Percentiles rank a stretch among this genome's conserved stretches.
phyloP scores from a whole-genome alignment of 1,140 invertebrate species.

The Trigoniulus corallinus region DNA sequence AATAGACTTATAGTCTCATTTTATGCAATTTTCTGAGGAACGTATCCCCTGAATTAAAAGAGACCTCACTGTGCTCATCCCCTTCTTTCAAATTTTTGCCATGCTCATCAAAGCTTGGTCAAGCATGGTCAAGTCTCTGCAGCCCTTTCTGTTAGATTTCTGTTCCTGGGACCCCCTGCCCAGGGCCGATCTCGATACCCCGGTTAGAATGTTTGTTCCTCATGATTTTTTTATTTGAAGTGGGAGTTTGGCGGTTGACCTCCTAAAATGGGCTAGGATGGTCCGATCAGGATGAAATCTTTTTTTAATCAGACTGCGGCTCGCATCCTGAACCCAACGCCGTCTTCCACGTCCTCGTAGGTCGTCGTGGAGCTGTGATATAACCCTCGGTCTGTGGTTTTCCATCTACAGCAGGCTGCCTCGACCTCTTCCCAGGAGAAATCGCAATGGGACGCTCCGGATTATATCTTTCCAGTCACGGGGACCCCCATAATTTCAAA shows the following conservation, averaged over 20 bases:
- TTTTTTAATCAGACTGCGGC: not conserved
- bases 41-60: no score
- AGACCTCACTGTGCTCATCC: no score
- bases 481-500: not conserved
- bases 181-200: no score
- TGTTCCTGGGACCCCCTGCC: no score
- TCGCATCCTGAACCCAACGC: not conserved
- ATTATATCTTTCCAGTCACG: not conserved
- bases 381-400: not conserved
- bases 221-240: no score
- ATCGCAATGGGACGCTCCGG: not conserved
- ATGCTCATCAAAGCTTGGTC: no score
- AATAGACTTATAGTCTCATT: no score
- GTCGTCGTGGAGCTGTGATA: not conserved
- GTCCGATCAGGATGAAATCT: not conserved
- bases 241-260: not conserved
- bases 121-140: no score
- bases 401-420: not conserved
- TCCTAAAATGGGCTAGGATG: not conserved
- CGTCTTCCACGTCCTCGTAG: not conserved
- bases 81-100: no score
- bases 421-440: not conserved
- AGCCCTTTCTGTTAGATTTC: no score
- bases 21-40: no score
- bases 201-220: no score